Conservation (phyloP, 2,113 vertebrate species). For the Syngnathus scovelli region DNA sequence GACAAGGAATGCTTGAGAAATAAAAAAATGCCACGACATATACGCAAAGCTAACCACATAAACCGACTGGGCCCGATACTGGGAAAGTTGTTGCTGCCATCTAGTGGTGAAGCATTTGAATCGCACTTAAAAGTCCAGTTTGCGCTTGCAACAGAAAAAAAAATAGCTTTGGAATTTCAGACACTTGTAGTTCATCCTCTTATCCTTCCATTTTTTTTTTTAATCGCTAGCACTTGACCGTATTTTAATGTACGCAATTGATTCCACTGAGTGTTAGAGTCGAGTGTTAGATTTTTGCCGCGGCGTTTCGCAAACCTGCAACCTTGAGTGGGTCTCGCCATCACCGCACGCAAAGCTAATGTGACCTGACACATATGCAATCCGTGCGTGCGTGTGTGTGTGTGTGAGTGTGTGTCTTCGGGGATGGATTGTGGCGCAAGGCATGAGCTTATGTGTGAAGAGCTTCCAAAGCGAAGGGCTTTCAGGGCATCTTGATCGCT, state of each 20-base stretch:
- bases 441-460: conserved; percentile 27
- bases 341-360: conserved; percentile 35
- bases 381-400: background rate
- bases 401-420: conserved; percentile 25
- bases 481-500: conserved; percentile 35
- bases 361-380: conserved; percentile 50
- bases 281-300: conserved; percentile 4
- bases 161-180: too few relatives aligned
- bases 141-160: too few relatives aligned
- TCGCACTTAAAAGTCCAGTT: too few relatives aligned
- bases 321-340: conserved; percentile 42
- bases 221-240: too few relatives aligned
- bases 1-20: too few relatives aligned
- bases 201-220: too few relatives aligned
- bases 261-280: background rate
- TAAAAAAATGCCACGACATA: too few relatives aligned
- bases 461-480: conserved; percentile 45
- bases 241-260: background rate
- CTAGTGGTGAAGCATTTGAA: too few relatives aligned
- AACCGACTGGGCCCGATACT: too few relatives aligned
- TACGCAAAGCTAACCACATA: too few relatives aligned
- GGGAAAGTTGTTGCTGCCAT: too few relatives aligned
- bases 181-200: too few relatives aligned
- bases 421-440: conserved; percentile 26
- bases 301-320: conserved; percentile 30